Evolutionary conservation across 92 coral and sea anemone genomes (phyloP).

Genomic region (Palythoa grandis): DNA sequence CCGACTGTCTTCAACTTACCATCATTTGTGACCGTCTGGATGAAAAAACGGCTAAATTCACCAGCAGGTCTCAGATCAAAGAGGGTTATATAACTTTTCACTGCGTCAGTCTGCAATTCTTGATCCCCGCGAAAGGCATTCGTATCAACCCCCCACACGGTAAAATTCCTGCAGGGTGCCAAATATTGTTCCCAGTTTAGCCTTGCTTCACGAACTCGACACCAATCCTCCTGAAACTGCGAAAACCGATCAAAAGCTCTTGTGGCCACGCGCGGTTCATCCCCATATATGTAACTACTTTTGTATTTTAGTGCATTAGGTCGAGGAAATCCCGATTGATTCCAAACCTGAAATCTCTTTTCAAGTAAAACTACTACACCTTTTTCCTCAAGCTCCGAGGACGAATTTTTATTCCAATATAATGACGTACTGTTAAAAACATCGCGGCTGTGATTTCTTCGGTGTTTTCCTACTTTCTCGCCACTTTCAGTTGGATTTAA

Average conservation of each 20-base stretch:
- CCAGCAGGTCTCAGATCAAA: conserved; percentile 81
- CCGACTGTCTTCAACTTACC: conserved; percentile 66
- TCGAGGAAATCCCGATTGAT: not conserved
- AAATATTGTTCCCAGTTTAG: conserved; percentile 77
- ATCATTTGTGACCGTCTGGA: conserved; percentile 63
- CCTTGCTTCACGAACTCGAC: conserved; percentile 79
- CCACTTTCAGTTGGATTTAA: not conserved
- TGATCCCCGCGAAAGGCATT: not conserved
- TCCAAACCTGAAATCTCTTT: not conserved
- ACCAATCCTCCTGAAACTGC: conserved; percentile 70
- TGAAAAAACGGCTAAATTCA: conserved; percentile 75
- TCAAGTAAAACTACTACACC: not conserved
- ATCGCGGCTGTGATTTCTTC: too few relatives aligned
- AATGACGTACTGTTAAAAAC: not conserved
- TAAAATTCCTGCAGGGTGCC: conserved; percentile 69
- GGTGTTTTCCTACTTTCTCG: not conserved
- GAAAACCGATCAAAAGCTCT: not conserved
- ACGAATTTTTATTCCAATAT: not conserved
- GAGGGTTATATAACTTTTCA: conserved; percentile 60
- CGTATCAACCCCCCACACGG: conserved; percentile 61
- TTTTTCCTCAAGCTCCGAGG: not conserved
- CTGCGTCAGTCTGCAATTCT: conserved; percentile 57
- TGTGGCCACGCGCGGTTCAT: not conserved
- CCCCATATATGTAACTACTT: not conserved
- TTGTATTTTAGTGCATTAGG: not conserved